A percentile compares a stretch with the other conserved stretches of the same genome.
Conservation (phyloP, 2,113 vertebrate genomes). For the Nothocercus julius region DNA sequence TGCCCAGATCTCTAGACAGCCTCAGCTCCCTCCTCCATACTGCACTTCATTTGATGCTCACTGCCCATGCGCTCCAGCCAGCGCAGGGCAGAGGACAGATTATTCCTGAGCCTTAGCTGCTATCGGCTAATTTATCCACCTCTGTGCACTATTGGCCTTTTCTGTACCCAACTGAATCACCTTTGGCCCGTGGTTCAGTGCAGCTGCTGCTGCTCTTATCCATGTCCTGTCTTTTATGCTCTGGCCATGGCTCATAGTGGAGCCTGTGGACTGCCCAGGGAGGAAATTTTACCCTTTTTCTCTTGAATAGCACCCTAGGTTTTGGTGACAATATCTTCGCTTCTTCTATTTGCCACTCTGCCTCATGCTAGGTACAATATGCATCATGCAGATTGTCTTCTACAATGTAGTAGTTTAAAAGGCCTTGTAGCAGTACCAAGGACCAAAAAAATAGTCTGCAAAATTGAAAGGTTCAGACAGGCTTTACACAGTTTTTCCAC, state of each 20-base stretch:
- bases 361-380: background rate
- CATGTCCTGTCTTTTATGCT: background rate
- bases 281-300: background rate
- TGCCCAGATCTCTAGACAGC: background rate
- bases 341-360: background rate
- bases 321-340: background rate
- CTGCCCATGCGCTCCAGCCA: too few relatives aligned
- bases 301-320: background rate
- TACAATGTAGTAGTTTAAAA: background rate
- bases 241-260: accelerated
- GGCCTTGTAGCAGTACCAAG: background rate
- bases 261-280: background rate
- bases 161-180: background rate
- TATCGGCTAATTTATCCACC: background rate
- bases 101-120: background rate
- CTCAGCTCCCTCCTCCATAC: background rate
- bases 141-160: background rate
- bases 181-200: accelerated
- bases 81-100: background rate
- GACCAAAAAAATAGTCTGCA: background rate
- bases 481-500: background rate
- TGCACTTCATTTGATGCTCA: background rate
- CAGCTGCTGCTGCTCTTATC: background rate
- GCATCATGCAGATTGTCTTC: background rate
- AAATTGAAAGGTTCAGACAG: background rate